Evolutionary conservation across 2,888 invertebrate species (phyloP).

Genomic region (Diarsia dahlii): DNA sequence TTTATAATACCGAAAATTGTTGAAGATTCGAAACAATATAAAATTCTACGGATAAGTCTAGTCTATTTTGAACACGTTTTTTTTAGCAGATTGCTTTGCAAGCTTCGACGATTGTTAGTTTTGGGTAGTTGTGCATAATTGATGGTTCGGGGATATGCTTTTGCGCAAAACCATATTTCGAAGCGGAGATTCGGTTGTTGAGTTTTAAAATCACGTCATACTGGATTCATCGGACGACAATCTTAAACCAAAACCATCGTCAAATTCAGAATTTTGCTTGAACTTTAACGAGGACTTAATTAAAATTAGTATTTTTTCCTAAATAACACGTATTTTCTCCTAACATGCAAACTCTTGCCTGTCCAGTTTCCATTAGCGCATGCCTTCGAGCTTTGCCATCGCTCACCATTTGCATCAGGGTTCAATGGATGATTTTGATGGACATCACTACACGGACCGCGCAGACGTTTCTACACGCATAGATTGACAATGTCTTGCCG

Average conservation of each 20-base stretch:
- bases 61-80: neutral
- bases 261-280: neutral
- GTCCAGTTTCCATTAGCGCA: conserved; percentile 61
- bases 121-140: neutral
- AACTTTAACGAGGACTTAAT: neutral
- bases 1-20: conserved; percentile 30
- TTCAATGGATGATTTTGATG: conserved; percentile 79
- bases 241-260: neutral
- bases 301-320: neutral
- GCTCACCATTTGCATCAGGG: conserved; percentile 73
- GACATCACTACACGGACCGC: conserved; percentile 77
- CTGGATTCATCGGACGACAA: neutral
- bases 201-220: neutral
- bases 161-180: neutral
- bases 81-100: neutral
- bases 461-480: conserved; percentile 75
- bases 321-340: conserved; percentile 6
- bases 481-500: conserved; percentile 83
- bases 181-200: neutral
- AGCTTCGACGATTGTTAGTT: neutral
- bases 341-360: conserved; percentile 13
- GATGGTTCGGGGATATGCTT: neutral
- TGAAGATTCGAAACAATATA: neutral
- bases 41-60: neutral
- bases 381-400: conserved; percentile 66